Percentiles rank a stretch among this genome's conserved stretches.
Conservation (phyloP, 2,797 vertebrate species). For the Acanthurus lineatus region DNA sequence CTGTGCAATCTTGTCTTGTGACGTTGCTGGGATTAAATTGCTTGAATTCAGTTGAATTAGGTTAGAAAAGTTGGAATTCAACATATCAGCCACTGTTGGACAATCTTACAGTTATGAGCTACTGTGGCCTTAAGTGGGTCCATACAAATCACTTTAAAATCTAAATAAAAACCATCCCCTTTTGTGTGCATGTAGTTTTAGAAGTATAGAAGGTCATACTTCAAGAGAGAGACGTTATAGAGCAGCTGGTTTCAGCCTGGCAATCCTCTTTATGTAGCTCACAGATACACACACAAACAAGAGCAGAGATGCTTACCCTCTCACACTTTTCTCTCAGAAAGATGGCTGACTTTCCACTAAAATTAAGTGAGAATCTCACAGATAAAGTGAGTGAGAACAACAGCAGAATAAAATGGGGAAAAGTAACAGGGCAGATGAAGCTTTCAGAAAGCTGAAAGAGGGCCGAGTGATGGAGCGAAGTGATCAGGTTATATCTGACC, state of each 20-base stretch:
- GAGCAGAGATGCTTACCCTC: background rate
- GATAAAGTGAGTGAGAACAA: background rate
- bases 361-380: constrained; percentile 9
- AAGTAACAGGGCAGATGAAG: constrained; percentile 26
- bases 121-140: too few relatives aligned
- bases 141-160: background rate
- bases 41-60: too few relatives aligned
- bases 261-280: background rate
- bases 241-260: constrained; percentile 13
- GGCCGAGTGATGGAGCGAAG: constrained; percentile 38
- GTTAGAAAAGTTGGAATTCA: too few relatives aligned
- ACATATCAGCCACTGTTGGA: too few relatives aligned
- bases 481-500: constrained; percentile 55
- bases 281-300: background rate
- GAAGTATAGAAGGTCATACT: background rate
- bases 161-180: background rate
- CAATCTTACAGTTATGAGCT: too few relatives aligned
- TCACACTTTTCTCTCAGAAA: background rate
- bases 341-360: background rate
- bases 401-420: constrained; percentile 19
- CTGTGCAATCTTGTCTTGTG: too few relatives aligned
- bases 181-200: background rate
- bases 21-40: too few relatives aligned
- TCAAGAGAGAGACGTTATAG: constrained; percentile 4
- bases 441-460: constrained; percentile 37